Base-by-base conservation (phyloP, 2,797 vertebrate species). In the Salarias fasciatus region DNA sequence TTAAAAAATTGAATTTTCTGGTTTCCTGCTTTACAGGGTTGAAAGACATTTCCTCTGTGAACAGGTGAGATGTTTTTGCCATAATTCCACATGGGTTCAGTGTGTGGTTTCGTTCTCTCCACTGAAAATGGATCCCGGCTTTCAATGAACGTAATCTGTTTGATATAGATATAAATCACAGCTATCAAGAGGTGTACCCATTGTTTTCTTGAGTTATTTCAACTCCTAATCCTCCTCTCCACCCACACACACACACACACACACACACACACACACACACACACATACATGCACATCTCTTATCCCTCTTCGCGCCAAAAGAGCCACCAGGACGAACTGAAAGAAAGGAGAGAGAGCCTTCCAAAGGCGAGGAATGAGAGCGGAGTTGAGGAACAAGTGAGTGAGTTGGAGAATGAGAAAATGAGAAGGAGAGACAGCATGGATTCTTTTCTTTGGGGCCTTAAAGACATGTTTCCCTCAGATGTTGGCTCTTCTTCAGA, bases 401-500 rank as follows among this genome's bases (percentile, higher is more conserved):
- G 84, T 84, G 88, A 90, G 89, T 66, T 72, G 79, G 84, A 85
- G 86, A 93, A 86, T 85, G 82, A 87, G 85, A 89, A 89, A 84
- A 88, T 86, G 89, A 93, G 91, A 88, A 89, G 85, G 84, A 89
- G 78, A 88, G 88, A 86, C 88, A 90, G 86, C 89, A 89, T 90
- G 89, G 89, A 91, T 89, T 89, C 89, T 80, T 92, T 93, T 93
- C 92, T 92, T 89, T 86, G 79, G 79, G 83, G 89, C 84, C 82
- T 87, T 86, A 90, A 91, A 91, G 88, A 91, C 85, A 89, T 84
- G 87, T 90, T 92, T 91, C 86, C 87, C 91, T 94, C 92, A 92
- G 92, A 94, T 92, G 91, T 92, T 89, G 92, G 91, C 83, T 90
- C 93, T 94, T 93, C 92, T 94, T 94, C 92, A 93, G 83, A 94